phyloP scores from a whole-genome alignment of 2,113 vertebrate genomes.

The Mesitornis unicolor region DNA sequence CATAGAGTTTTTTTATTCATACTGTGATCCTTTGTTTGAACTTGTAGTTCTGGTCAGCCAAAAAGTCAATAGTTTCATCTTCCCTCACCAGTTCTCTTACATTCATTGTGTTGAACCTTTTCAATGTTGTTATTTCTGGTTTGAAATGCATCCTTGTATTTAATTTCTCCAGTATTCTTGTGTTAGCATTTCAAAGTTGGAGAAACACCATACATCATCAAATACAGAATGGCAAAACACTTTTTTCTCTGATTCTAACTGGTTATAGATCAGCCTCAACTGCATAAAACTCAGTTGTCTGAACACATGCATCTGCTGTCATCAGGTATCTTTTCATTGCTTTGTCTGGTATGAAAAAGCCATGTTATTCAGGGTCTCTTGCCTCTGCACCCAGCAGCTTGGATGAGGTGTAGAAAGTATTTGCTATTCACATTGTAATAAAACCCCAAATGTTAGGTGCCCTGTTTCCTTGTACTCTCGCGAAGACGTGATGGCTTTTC shows the following conservation, averaged over 20 bases:
- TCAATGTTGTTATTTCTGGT: neutral
- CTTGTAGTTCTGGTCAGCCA: neutral
- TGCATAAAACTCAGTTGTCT: neutral
- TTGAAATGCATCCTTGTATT: neutral
- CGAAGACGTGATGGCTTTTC: neutral
- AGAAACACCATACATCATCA: neutral
- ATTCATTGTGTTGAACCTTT: neutral
- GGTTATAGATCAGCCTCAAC: neutral
- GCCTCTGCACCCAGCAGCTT: neutral
- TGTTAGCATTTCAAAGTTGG: neutral
- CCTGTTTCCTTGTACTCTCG: neutral
- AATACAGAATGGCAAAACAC: neutral
- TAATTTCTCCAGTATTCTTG: neutral
- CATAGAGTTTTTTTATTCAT: fast-evolving
- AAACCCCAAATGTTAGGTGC: neutral
- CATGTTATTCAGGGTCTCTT: neutral
- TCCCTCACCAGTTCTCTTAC: neutral
- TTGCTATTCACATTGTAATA: neutral
- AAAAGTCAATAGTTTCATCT: neutral
- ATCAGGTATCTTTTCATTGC: neutral
- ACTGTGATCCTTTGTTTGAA: neutral
- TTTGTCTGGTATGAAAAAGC: neutral
- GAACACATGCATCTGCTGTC: neutral
- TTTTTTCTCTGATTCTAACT: neutral
- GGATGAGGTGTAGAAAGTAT: neutral